Evolutionary conservation across 2,888 invertebrate genomes (phyloP), one percentile per base, ranked within the genome.

Genomic region (Coenonympha arcania): DNA sequence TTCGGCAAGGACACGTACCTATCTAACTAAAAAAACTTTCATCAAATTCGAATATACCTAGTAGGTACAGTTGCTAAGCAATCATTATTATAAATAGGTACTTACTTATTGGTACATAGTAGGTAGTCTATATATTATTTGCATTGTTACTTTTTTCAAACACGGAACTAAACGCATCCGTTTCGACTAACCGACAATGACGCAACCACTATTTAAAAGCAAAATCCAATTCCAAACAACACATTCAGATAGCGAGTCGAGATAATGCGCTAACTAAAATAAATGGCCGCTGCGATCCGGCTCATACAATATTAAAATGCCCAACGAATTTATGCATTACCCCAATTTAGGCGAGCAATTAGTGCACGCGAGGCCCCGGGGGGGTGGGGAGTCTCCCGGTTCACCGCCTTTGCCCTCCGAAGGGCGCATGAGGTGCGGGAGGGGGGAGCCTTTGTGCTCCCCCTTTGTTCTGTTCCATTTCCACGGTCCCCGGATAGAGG

Each of bases 321-420:
- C 68, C 67, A 71, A 55, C 72, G 69, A 76, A 73, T 73, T 64
- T 75, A 69, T 80, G 79, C 81, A 80, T 84, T 85, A 83, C 82
- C 81, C 85, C 80, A 81, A 82, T 83, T 84, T 78, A 71, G 76
- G 69, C 70, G 69, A 64, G 81, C 84, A 85, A 85, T 86, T 85
- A 85, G 85, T 76, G 76, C 68, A 65, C 68, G 68, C 66, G 65
- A 63, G 64, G 31, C 31, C 31, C 13, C 31, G 31, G 63, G 69
- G 71, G 74, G 63, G 22, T 61, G 65, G 67, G 60, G 61, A 65
- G 59, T 51, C 49, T 50, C 52, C 53, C 44, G 52, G 45, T 49
- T 52, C 48, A 53, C 58, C 60, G 63, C 50, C 54, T 44, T 39
- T 30, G 57, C 52, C 52, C 48, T 39, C 56, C 56, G 50, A 57